Conservation (phyloP, 2,888 invertebrate species). For the Zygothrica quintamaculata region DNA sequence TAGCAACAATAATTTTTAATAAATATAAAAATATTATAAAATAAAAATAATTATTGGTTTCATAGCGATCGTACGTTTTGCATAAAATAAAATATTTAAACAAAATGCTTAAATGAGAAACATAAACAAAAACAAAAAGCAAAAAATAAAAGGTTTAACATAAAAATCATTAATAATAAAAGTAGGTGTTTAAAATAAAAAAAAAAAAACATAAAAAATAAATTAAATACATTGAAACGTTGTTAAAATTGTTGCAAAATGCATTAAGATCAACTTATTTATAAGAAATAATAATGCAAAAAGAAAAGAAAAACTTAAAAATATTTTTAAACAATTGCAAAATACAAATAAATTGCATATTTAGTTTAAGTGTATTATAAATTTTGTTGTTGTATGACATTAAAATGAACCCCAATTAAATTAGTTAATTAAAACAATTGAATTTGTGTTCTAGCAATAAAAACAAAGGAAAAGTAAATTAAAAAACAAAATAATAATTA, state of each 20-base stretch:
- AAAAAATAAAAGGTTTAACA: constrained; percentile 44
- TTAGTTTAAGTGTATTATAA: constrained; percentile 79
- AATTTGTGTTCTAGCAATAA: constrained; percentile 81
- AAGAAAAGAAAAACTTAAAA: constrained; percentile 61
- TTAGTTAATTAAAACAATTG: constrained; percentile 70
- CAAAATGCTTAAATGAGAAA: constrained; percentile 63
- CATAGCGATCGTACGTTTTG: constrained; percentile 85
- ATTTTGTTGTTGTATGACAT: constrained; percentile 81
- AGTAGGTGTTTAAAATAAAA: constrained; percentile 67
- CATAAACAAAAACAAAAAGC: constrained; percentile 24
- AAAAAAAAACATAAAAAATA: constrained; percentile 50
- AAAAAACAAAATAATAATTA: constrained; percentile 53
- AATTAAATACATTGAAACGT: constrained; percentile 69
- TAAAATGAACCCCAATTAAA: constrained; percentile 71
- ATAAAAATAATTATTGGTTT: constrained; percentile 84
- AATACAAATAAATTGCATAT: constrained; percentile 48
- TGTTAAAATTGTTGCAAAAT: constrained; percentile 75
- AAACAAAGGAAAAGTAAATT: constrained; percentile 52
- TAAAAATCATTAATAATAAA: constrained; percentile 71
- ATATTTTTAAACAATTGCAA: constrained; percentile 75
- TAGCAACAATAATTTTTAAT: constrained; percentile 23
- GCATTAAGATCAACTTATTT: constrained; percentile 73
- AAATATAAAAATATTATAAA: constrained; percentile 61
- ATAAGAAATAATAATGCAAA: constrained; percentile 59
- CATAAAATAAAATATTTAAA: constrained; percentile 63